phyloP scores from a whole-genome alignment of 2,888 invertebrate species.

The Uloborus plumipes region DNA sequence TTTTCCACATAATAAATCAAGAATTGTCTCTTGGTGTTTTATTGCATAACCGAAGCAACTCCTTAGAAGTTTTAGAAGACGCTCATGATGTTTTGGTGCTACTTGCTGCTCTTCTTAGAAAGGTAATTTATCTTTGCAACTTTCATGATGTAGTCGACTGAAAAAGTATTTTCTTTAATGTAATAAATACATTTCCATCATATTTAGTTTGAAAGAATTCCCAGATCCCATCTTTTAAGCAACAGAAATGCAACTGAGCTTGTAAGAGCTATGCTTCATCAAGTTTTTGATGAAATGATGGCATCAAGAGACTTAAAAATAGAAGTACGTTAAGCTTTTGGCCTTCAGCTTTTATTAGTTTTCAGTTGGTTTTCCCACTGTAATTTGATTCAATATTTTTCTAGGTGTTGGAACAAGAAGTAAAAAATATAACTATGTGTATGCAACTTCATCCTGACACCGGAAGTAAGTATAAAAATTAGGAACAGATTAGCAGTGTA shows the following conservation, averaged over 20 bases:
- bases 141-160: not conserved
- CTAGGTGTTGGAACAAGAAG: slow-evolving; percentile 29
- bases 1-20: slow-evolving; percentile 44
- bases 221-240: slow-evolving; percentile 30
- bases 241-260: slow-evolving; percentile 50
- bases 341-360: not conserved
- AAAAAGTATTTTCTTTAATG: not conserved
- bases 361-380: too few relatives aligned
- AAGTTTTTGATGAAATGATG: slow-evolving; percentile 36
- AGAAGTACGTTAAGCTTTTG: slow-evolving; percentile 8
- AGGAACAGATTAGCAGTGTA: not conserved
- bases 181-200: not conserved
- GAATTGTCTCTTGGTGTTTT: slow-evolving; percentile 24
- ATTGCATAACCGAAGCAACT: slow-evolving; percentile 3
- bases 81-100: slow-evolving; percentile 59
- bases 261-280: slow-evolving; percentile 41
- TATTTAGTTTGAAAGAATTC: slow-evolving; percentile 50
- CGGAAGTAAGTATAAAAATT: slow-evolving; percentile 7
- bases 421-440: slow-evolving; percentile 34
- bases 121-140: slow-evolving; percentile 11
- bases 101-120: slow-evolving; percentile 46
- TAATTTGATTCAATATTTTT: not conserved
- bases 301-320: slow-evolving; percentile 38
- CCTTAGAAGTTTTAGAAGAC: slow-evolving; percentile 34
- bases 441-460: slow-evolving; percentile 9